These are phyloP conservation scores for Oedothorax gibbosus DNA, from an alignment of 1,140 invertebrate species.

Conservation along the genomic window DNA sequence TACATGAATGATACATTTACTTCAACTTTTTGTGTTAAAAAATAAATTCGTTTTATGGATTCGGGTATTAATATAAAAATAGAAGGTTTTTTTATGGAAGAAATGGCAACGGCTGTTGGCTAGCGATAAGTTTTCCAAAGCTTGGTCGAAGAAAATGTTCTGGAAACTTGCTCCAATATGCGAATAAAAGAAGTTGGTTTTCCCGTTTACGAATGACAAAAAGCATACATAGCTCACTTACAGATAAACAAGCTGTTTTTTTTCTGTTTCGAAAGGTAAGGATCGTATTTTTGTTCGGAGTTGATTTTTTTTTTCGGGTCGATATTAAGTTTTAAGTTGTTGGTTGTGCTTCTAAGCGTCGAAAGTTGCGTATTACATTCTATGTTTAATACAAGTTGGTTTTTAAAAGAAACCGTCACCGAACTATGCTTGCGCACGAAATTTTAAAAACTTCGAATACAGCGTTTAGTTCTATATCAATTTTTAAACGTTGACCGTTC, in stretches of 20 bases:
- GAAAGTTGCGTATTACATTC: no score
- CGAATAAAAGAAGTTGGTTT: constrained; percentile 20
- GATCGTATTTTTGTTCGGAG: constrained; percentile 14
- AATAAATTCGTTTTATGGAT: no score
- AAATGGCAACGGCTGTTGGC: constrained; percentile 3
- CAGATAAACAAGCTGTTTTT: constrained; percentile 36
- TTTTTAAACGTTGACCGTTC: no score
- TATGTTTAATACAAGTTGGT: no score
- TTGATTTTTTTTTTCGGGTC: no score
- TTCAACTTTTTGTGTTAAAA: background rate
- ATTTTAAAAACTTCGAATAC: no score
- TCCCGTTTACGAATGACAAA: background rate
- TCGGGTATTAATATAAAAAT: background rate
- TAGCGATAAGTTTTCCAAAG: constrained; percentile 31
- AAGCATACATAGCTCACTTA: constrained; percentile 31
- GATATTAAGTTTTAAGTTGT: no score
- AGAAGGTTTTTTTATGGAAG: background rate
- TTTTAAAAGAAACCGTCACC: no score
- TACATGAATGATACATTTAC: constrained; percentile 56
- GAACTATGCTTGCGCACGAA: no score
- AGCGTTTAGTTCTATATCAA: no score
- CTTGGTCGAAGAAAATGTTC: constrained; percentile 8
- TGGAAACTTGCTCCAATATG: constrained; percentile 6
- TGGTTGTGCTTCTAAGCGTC: no score
- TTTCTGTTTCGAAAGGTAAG: background rate